Conservation (phyloP, 2,797 vertebrate species). For the Echeneis naucrates region DNA sequence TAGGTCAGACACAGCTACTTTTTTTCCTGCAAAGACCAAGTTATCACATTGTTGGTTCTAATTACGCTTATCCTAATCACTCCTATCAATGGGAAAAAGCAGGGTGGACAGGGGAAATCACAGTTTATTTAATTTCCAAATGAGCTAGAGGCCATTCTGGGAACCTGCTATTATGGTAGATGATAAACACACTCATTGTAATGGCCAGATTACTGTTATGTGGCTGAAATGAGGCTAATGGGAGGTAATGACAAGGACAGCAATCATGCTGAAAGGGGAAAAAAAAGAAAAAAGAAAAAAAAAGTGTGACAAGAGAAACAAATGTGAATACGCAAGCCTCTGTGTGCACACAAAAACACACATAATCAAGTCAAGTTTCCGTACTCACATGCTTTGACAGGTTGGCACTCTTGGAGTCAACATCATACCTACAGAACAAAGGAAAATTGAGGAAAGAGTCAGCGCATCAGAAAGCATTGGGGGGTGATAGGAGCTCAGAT, state of each 20-base stretch:
- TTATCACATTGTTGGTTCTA: conserved; percentile 54
- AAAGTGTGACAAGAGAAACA: background rate
- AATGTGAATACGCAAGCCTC: background rate
- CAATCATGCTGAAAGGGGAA: no score
- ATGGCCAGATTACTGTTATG: conserved; percentile 49
- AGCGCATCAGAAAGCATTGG: conserved; percentile 29
- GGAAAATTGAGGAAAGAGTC: conserved; percentile 6
- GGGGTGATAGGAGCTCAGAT: conserved; percentile 58
- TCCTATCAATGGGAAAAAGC: conserved; percentile 39
- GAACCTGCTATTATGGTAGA: conserved; percentile 19
- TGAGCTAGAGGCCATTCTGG: conserved; percentile 4
- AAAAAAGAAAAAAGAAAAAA: background rate
- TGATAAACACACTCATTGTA: conserved; percentile 53
- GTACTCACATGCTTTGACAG: conserved; percentile 97
- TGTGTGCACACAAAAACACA: background rate
- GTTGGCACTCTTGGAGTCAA: conserved; percentile 97
- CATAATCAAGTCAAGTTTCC: background rate
- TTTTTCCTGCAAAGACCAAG: conserved; percentile 24
- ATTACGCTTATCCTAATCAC: conserved; percentile 64
- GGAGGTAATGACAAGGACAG: conserved; percentile 32
- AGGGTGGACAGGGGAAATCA: conserved; percentile 21
- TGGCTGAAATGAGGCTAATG: conserved; percentile 53
- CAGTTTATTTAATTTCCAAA: conserved; percentile 55
- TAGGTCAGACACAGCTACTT: conserved; percentile 17
- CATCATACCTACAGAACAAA: conserved; percentile 90